These are phyloP conservation scores for Drosophila jambulina DNA, from an alignment of 1,140 invertebrate species.

Conservation along the genomic window DNA sequence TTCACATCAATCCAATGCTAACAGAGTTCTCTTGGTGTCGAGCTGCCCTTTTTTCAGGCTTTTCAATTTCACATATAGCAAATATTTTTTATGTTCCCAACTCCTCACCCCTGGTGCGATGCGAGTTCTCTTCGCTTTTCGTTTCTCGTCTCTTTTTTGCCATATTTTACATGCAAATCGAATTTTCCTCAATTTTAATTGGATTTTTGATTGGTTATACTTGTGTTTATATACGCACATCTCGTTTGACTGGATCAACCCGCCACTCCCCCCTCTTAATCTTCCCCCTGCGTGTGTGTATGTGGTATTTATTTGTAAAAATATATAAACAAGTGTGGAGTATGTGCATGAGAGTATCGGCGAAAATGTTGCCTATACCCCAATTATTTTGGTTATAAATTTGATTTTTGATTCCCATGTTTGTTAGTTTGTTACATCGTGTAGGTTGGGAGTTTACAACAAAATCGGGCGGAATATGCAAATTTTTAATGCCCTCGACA, in stretches of 20 bases:
- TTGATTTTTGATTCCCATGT: constrained; percentile 58
- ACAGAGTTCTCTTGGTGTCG: constrained; percentile 58
- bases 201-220: constrained; percentile 85
- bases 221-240: constrained; percentile 83
- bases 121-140: constrained; percentile 18
- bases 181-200: constrained; percentile 85
- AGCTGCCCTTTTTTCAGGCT: constrained; percentile 77
- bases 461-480: constrained; percentile 65
- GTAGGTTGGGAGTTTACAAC: constrained; percentile 69
- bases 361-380: constrained; percentile 41
- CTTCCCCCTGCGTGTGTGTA: background rate
- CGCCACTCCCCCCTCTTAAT: constrained; percentile 11
- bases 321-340: constrained; percentile 27
- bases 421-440: constrained; percentile 63
- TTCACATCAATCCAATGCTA: constrained; percentile 72
- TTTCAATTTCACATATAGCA: constrained; percentile 80
- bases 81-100: constrained; percentile 78
- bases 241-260: constrained; percentile 52
- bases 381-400: constrained; percentile 54
- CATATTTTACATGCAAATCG: constrained; percentile 85
- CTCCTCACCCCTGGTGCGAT: constrained; percentile 7
- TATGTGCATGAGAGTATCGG: constrained; percentile 15
- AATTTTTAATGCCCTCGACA: constrained; percentile 13
- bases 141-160: constrained; percentile 59
- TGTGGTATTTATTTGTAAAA: constrained; percentile 51